Conservation (phyloP, 2,888 invertebrate species). For the Rhagonycha lutea region DNA sequence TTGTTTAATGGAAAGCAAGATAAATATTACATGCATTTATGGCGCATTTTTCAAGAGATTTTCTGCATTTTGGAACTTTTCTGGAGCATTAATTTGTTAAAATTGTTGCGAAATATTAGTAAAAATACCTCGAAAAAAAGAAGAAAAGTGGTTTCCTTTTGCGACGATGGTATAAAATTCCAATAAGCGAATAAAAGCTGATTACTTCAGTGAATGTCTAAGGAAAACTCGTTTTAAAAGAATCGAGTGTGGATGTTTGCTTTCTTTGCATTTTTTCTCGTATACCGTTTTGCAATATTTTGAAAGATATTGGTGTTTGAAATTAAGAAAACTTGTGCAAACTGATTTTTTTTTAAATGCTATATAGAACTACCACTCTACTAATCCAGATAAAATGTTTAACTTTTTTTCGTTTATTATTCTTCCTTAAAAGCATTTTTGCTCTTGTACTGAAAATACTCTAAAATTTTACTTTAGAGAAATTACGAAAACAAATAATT, state of each 20-base stretch:
- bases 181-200: not conserved
- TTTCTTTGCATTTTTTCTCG: not conserved
- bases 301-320: not conserved
- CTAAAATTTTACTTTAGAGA: not conserved
- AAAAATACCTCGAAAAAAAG: not conserved
- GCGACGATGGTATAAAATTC: not conserved
- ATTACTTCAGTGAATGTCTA: not conserved
- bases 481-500: not conserved
- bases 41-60: no score
- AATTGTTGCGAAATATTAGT: not conserved
- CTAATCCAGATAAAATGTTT: not conserved
- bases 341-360: not conserved
- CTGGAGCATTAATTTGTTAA: not conserved
- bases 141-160: not conserved
- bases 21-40: no score
- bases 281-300: not conserved
- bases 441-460: not conserved
- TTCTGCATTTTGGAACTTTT: no score
- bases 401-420: not conserved
- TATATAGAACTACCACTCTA: not conserved
- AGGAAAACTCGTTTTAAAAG: not conserved
- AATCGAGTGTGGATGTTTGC: not conserved
- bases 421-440: not conserved
- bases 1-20: not conserved
- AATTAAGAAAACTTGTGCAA: not conserved